Percentiles rank a stretch among this genome's conserved stretches.
Conservation (phyloP, 2,797 vertebrate species). For the Hapalemur alaotrensis region DNA sequence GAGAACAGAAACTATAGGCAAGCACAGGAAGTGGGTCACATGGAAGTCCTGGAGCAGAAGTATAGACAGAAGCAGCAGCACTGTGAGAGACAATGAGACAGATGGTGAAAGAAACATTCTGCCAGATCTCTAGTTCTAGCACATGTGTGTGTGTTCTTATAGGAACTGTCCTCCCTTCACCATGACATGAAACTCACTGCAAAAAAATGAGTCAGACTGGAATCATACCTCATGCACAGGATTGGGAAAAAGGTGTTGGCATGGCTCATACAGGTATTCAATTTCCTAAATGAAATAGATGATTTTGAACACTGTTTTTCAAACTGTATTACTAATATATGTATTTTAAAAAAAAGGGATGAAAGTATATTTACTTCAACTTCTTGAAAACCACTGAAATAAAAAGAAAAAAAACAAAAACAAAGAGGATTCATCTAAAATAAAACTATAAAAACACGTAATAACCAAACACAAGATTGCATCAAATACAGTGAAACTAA, state of each 20-base stretch:
- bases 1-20: neutral
- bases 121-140: neutral
- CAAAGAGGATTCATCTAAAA: neutral
- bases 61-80: neutral
- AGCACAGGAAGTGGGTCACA: neutral
- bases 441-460: neutral
- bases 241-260: neutral
- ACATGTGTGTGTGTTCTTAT: neutral
- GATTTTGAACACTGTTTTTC: neutral
- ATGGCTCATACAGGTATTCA: neutral
- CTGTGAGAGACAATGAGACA: neutral
- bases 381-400: slow-evolving; percentile 1
- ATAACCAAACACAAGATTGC: neutral
- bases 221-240: neutral
- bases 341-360: neutral
- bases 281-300: neutral
- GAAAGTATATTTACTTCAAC: neutral
- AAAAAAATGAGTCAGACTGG: neutral
- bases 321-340: neutral
- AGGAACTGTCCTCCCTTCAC: neutral
- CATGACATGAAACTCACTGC: neutral
- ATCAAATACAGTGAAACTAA: neutral
- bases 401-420: neutral
- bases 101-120: neutral
- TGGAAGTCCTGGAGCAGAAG: neutral